Base-by-base conservation (phyloP, 2,797 vertebrate species). In the Potorous gilbertii region DNA sequence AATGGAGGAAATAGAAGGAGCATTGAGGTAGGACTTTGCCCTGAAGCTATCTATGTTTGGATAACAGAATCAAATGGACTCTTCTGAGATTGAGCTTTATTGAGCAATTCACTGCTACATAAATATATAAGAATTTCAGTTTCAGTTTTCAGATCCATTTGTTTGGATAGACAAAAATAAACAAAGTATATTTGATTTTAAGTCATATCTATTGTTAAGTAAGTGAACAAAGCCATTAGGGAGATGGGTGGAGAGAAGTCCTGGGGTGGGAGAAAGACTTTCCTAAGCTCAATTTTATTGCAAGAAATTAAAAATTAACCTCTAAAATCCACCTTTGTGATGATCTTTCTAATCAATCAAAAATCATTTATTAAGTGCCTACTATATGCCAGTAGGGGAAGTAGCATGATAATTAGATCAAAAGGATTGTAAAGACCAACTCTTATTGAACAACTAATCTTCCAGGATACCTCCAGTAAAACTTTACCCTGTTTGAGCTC, bases 61-160 rank as follows among this genome's bases (percentile, higher is more conserved):
- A 92, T 66, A 92, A 93, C 74, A 59, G 94, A 94, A 91, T 54
- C 24, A 92, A 96, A 94, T 95, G 92, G 56, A 96, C 95, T 95
- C 95, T 96, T 96, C 89, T 50, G 89, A 57, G 54, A 21, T 93
- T 94, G 66, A 74, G 92, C 62, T 62, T 95, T 95, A 94, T 95
- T 95, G 90, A 97, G 92, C 94, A 96, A 96, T 96, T 52, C 95
- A 97, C 92, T 91, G 59, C 93, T 97, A 27, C n/a, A 93, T 92
- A 97, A 96, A 96, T 94, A 92, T 96, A 93, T 92, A 92, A 95
- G 91, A 89, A 55, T 90, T 97, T 96, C 90, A 91, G 16, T 40
- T 40, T 74, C 74, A 56, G 92, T 92, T 95, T 94, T 91, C 54
- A 27, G 87, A 96, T 96, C 52, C 89, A 93, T 94, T 96, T 97